Evolutionary conservation across 2,797 vertebrate species (phyloP).

Genomic region (Hoplostethus atlanticus): DNA sequence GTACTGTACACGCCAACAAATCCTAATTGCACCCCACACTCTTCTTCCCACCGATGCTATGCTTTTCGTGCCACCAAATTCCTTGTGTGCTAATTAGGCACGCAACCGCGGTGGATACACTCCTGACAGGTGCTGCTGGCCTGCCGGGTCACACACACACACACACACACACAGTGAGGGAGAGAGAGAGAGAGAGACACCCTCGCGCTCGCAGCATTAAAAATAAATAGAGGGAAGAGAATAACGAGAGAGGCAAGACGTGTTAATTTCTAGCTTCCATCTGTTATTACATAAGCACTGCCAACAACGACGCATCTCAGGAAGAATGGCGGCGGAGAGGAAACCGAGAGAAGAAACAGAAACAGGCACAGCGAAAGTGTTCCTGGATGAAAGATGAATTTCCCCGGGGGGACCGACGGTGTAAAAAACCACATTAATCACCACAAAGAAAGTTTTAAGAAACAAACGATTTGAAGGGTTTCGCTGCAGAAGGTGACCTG

Average conservation of each 20-base stretch:
- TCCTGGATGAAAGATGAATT: slow-evolving; percentile 64
- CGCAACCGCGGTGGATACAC: slow-evolving; percentile 95
- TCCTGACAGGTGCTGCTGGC: slow-evolving; percentile 99
- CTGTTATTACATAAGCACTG: slow-evolving; percentile 99
- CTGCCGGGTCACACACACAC: slow-evolving; percentile 90
- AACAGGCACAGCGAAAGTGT: slow-evolving; percentile 57
- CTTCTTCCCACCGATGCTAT: slow-evolving; percentile 67
- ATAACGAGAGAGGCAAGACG: slow-evolving; percentile 94
- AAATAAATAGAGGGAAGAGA: slow-evolving; percentile 91
- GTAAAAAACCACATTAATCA: slow-evolving; percentile 60
- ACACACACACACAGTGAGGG: slow-evolving; percentile 71
- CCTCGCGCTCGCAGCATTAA: slow-evolving; percentile 90
- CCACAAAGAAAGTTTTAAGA: slow-evolving; percentile 43
- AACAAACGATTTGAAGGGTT: slow-evolving; percentile 42
- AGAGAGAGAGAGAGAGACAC: slow-evolving; percentile 59
- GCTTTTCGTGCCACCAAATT: slow-evolving; percentile 88
- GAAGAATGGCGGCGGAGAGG: slow-evolving; percentile 61
- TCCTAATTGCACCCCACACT: slow-evolving; percentile 90
- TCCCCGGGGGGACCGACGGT: slow-evolving; percentile 59
- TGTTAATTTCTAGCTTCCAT: slow-evolving; percentile 99
- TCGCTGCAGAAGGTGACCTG: slow-evolving; percentile 70
- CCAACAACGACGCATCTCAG: slow-evolving; percentile 94
- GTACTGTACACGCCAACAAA: slow-evolving; percentile 84
- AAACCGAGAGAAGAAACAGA: slow-evolving; percentile 54
- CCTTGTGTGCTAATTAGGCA: slow-evolving; percentile 98